Percentiles rank a stretch among this genome's conserved stretches.
phyloP scores from a whole-genome alignment of 2,113 vertebrate genomes.

The Epinephelus cyanopodus region DNA sequence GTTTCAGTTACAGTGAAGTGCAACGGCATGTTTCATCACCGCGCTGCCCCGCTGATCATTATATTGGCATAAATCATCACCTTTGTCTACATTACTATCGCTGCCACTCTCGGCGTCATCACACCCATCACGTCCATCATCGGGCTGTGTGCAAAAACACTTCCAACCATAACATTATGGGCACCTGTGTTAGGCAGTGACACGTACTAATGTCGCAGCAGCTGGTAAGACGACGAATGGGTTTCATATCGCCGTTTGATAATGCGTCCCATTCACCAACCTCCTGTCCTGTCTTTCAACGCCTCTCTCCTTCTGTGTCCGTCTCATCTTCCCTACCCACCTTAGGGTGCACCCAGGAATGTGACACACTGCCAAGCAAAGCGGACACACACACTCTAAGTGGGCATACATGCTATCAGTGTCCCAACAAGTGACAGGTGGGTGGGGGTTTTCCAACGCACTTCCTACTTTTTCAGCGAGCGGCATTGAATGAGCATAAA shows the following conservation, averaged over 20 bases:
- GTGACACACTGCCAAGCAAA: slow-evolving; percentile 55
- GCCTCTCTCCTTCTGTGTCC: slow-evolving; percentile 28
- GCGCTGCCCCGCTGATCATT: not conserved
- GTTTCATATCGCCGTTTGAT: slow-evolving; percentile 58
- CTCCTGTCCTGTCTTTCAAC: slow-evolving; percentile 51
- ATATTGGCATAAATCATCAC: slow-evolving; percentile 14
- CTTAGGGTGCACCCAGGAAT: slow-evolving; percentile 57
- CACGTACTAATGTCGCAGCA: slow-evolving; percentile 48
- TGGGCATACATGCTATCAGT: slow-evolving; percentile 48
- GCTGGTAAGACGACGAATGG: slow-evolving; percentile 36
- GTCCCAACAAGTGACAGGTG: slow-evolving; percentile 33
- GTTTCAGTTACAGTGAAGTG: slow-evolving; percentile 18
- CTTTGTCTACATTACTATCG: slow-evolving; percentile 18
- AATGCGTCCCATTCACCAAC: slow-evolving; percentile 43
- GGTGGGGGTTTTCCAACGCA: not conserved
- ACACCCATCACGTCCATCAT: not conserved
- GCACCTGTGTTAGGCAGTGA: slow-evolving; percentile 12
- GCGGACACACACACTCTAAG: slow-evolving; percentile 45
- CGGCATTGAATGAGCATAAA: not conserved
- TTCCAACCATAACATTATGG: slow-evolving; percentile 1
- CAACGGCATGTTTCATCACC: not conserved
- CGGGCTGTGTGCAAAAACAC: slow-evolving; percentile 8
- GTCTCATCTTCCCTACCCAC: slow-evolving; percentile 59
- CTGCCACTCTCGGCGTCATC: slow-evolving; percentile 6
- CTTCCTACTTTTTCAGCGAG: slow-evolving; percentile 4